Conservation (phyloP, 1,140 invertebrate species). For the Lepidurus apus region DNA sequence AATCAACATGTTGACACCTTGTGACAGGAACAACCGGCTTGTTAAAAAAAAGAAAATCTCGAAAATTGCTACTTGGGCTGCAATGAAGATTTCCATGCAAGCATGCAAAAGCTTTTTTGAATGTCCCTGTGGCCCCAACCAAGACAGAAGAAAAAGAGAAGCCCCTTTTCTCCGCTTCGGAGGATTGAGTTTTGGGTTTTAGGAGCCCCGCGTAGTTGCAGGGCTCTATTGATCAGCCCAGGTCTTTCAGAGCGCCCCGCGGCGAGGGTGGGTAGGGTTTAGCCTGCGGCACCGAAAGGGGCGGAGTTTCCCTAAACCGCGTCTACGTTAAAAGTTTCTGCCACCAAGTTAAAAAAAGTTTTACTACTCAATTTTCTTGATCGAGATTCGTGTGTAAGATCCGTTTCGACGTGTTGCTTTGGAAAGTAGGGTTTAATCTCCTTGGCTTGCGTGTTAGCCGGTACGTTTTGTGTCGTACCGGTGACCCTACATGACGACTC, state of each 20-base stretch:
- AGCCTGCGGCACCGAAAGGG: not conserved
- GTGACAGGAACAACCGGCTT: too few relatives aligned
- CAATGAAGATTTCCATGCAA: not conserved
- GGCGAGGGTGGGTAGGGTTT: not conserved
- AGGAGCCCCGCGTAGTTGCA: not conserved
- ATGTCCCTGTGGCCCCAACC: not conserved
- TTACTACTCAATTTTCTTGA: not conserved
- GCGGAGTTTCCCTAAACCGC: not conserved
- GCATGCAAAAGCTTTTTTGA: not conserved
- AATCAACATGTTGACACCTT: too few relatives aligned
- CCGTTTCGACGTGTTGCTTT: too few relatives aligned
- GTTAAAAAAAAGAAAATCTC: not conserved
- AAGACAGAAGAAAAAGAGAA: not conserved
- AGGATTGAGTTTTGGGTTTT: not conserved
- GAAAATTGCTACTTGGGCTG: slow-evolving; percentile 2
- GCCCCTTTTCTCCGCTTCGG: not conserved
- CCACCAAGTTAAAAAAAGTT: not conserved
- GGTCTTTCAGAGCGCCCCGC: not conserved
- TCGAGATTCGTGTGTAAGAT: not conserved
- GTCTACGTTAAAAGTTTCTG: not conserved
- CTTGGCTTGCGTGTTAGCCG: not conserved
- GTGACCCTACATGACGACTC: not conserved
- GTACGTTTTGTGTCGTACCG: not conserved
- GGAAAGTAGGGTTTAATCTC: too few relatives aligned
- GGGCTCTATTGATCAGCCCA: slow-evolving; percentile 18